Evolutionary conservation across 2,113 vertebrate species (phyloP), one percentile per base, ranked within the genome.

Genomic region (Todiramphus chloris): DNA sequence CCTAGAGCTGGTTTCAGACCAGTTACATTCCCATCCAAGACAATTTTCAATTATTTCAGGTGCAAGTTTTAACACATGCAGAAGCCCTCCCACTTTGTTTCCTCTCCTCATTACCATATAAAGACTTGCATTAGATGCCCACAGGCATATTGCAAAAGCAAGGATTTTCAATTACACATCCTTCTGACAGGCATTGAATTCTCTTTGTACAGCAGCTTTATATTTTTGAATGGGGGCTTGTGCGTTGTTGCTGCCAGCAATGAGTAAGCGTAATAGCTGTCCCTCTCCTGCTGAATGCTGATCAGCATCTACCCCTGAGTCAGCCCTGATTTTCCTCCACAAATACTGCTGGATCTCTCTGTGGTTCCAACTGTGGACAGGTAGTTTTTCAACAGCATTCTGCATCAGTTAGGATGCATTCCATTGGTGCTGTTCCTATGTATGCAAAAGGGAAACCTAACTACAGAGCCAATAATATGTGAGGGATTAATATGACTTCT

Each of bases 11-110:
- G 74, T 91, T 96, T 93, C 82, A 93, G 82, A 78, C 75, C 76
- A 53, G 94, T 94, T 91, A 82, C 66, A 8, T 70, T 84, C 82
- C 69, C 25, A 0, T 60, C 60, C 89, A 72, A 94, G 82, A 82
- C 93, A 88, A 94, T 95, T 94, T 94, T 76, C 92, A 94, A 85
- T 96, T 96, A 97, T 96, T 96, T 97, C 96, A 97, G 96, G 95
- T 96, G 96, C 97, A 97, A 96, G 96, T 96, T 97, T 96, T 95
- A 96, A 86, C 92, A 92, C 20, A 82, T 88, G 90, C 82, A 60
- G 66, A 81, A 94, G 93, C 90, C 93, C 93, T 97, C 90, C 94
- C 92, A 95, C 79, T 93, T 94, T 77, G 95, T 92, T 97, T 95
- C 56, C 87, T 93, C 66, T 93, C 72, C 77, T 96, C 73, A 92